Evolutionary conservation across 1,140 invertebrate species (phyloP).

Genomic region (Thaumatotibia leucotreta): DNA sequence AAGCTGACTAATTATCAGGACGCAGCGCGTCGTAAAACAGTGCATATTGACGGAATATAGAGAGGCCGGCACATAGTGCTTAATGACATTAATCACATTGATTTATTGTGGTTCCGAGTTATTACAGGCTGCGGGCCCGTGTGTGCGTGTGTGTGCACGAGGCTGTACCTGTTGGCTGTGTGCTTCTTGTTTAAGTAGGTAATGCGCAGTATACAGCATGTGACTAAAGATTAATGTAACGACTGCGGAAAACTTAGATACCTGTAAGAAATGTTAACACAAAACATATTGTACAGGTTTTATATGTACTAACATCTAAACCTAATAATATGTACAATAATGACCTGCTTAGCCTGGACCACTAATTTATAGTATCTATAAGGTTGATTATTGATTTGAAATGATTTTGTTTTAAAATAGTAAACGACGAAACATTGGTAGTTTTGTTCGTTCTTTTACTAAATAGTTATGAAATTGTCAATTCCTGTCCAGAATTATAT

Average conservation of each 20-base stretch:
- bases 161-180: slow-evolving; percentile 33
- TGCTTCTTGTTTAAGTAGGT: slow-evolving; percentile 54
- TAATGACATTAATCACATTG: slow-evolving; percentile 77
- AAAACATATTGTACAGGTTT: slow-evolving; percentile 48
- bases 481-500: too few species aligned
- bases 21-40: slow-evolving; percentile 73
- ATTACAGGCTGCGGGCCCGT: slow-evolving; percentile 66
- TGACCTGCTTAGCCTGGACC: too few species aligned
- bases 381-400: too few species aligned
- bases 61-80: slow-evolving; percentile 75
- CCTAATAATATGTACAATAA: too few species aligned
- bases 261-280: slow-evolving; percentile 11
- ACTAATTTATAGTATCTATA: too few species aligned
- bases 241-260: not conserved
- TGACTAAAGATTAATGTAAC: slow-evolving; percentile 23
- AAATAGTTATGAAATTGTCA: too few species aligned
- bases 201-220: slow-evolving; percentile 26
- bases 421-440: too few species aligned
- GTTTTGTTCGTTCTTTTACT: too few species aligned
- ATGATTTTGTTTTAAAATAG: too few species aligned
- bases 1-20: slow-evolving; percentile 75
- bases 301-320: too few species aligned
- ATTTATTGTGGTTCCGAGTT: slow-evolving; percentile 77
- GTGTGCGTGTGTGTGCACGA: slow-evolving; percentile 50
- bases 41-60: slow-evolving; percentile 76